Conservation (phyloP, 2,888 invertebrate genomes). For the Erynnis tages region DNA sequence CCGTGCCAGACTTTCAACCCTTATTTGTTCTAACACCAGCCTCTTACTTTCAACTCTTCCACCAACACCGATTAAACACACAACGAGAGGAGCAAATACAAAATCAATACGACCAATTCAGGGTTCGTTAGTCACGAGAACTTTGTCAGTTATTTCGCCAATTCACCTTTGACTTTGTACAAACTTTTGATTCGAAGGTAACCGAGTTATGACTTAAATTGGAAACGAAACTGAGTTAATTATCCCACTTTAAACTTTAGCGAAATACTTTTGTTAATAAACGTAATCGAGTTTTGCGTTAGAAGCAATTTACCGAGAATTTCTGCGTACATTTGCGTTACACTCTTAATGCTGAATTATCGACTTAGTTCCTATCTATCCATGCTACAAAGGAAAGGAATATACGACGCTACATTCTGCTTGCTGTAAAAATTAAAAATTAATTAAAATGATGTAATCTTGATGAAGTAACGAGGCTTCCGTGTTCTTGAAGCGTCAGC, state of each 20-base stretch:
- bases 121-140: constrained; percentile 20
- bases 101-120: constrained; percentile 23
- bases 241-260: constrained; percentile 14
- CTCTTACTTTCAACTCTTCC: neutral
- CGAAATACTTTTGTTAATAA: constrained; percentile 12
- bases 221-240: constrained; percentile 25
- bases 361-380: too few species aligned
- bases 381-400: too few species aligned
- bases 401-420: too few species aligned
- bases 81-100: neutral
- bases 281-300: neutral
- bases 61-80: neutral
- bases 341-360: too few species aligned
- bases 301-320: constrained; percentile 6
- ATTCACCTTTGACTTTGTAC: constrained; percentile 21
- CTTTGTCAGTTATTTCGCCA: constrained; percentile 21
- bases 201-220: constrained; percentile 25
- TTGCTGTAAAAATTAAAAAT: too few species aligned
- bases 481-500: too few species aligned
- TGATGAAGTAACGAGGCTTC: too few species aligned
- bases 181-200: constrained; percentile 27
- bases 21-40: too few species aligned
- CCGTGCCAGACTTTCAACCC: too few species aligned
- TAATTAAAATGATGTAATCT: too few species aligned
- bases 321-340: too few species aligned